Conservation (phyloP, 2,113 vertebrate genomes). For the Thymallus thymallus region DNA sequence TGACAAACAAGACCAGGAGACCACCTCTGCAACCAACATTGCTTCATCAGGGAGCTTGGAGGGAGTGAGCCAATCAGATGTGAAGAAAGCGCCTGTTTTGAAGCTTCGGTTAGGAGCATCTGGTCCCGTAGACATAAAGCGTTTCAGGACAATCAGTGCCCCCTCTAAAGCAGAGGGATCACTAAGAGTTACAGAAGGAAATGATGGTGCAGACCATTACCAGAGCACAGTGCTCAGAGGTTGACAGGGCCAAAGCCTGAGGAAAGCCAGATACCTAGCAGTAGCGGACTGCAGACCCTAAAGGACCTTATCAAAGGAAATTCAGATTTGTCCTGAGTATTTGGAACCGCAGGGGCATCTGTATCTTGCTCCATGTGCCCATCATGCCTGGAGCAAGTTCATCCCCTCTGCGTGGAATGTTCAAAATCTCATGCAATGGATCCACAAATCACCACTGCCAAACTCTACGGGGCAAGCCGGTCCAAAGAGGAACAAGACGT, state of each 20-base stretch:
- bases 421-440: background rate
- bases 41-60: too few relatives aligned
- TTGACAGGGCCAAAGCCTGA: background rate
- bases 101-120: background rate
- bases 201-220: too few relatives aligned
- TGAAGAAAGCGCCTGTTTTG: background rate
- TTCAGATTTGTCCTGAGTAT: too few relatives aligned
- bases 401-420: conserved; percentile 13
- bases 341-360: background rate
- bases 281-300: background rate
- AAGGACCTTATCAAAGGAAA: background rate
- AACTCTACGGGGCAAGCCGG: conserved; percentile 5
- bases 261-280: background rate
- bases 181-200: too few relatives aligned
- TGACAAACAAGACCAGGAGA: background rate
- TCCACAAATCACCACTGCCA: background rate
- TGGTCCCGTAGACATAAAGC: background rate
- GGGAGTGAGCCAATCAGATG: background rate
- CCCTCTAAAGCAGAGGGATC: background rate
- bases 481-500: conserved; percentile 17
- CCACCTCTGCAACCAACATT: background rate
- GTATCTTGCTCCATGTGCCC: background rate
- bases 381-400: conserved; percentile 9
- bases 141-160: background rate
- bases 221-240: too few relatives aligned